Base-by-base conservation (phyloP, 1,140 invertebrate genomes). In the Calycopis cecrops region DNA sequence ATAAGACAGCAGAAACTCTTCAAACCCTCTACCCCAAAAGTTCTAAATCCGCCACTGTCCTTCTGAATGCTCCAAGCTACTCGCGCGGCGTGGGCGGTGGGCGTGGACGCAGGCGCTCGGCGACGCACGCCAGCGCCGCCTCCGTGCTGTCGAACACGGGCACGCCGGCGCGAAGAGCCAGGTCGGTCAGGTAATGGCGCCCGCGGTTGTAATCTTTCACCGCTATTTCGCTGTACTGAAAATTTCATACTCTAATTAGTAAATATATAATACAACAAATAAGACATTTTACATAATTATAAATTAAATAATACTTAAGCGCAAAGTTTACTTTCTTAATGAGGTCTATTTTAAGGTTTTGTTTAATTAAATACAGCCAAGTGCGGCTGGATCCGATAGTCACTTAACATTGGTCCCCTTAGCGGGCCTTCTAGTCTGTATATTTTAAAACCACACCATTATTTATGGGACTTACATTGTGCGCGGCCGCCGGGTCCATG, bases 161-260 rank as follows among this genome's bases (percentile, higher is more conserved):
- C 69, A 98, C 92, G 67, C 92, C 92, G 77, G 96, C 93, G 62
- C 96, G 92, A 75, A 92, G 94, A 52, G 97, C 97, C 76, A 98
- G 89, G 89, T 99, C 97, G 35, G 91, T 91, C 61, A 99, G 90
- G 88, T 99, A 99, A 59, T 93, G 92, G 56, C 98, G 92, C 38
- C 96, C 96, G 44, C 98, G 91, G 87, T 98, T 98, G 89, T 99
- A 99, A 85, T 99, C 98, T 84, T 97, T 97, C 59, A 96, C 91
- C 17, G 96, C 96, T 59, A 91, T 90, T 71, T 93, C 90, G 4
- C 95, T 94, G 60, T 98, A 87, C 97, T 98, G 89, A 59, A 63
- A 61, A 28, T 28, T 6, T 2, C 2, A 28, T 28, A 28, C 2
- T 3, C 2, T 28, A 28, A 28, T 28, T 28, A 28, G 21, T 28